Evolutionary conservation across 1,140 invertebrate genomes (phyloP).

Genomic region (Eulimnadia texana): DNA sequence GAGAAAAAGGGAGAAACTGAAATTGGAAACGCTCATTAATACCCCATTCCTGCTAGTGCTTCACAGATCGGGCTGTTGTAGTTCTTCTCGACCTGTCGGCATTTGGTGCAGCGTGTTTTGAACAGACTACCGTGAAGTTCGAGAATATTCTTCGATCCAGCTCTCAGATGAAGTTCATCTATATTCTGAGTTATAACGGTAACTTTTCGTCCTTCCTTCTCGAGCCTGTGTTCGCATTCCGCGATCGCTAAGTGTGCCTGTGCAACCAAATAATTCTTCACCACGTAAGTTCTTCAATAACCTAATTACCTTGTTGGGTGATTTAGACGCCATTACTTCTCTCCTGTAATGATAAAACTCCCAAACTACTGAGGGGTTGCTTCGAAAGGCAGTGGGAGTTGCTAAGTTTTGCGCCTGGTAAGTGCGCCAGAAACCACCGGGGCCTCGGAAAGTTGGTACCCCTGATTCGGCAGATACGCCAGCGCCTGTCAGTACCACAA

Average conservation of each 20-base stretch:
- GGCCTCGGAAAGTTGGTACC: slow-evolving; percentile 62
- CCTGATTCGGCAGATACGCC: slow-evolving; percentile 68
- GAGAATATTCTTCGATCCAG: slow-evolving; percentile 62
- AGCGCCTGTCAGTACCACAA: slow-evolving; percentile 58
- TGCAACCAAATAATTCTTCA: slow-evolving; percentile 16
- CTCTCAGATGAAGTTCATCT: slow-evolving; percentile 68
- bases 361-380: slow-evolving; percentile 57
- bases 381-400: slow-evolving; percentile 45
- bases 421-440: slow-evolving; percentile 60
- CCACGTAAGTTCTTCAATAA: not conserved
- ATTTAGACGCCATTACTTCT: slow-evolving; percentile 43
- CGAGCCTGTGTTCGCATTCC: slow-evolving; percentile 48
- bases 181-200: slow-evolving; percentile 84
- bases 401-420: slow-evolving; percentile 48
- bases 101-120: slow-evolving; percentile 66
- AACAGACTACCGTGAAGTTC: slow-evolving; percentile 82
- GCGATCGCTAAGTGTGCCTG: slow-evolving; percentile 71
- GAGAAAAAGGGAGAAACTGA: slow-evolving; percentile 4
- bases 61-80: slow-evolving; percentile 66
- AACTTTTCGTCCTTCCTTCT: slow-evolving; percentile 41
- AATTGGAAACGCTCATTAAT: slow-evolving; percentile 14
- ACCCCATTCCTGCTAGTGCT: slow-evolving; percentile 45
- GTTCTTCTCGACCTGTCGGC: slow-evolving; percentile 51
- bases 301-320: slow-evolving; percentile 44
- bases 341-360: slow-evolving; percentile 63